Conservation (phyloP, 2,888 invertebrate genomes). For the Limenitis camilla region DNA sequence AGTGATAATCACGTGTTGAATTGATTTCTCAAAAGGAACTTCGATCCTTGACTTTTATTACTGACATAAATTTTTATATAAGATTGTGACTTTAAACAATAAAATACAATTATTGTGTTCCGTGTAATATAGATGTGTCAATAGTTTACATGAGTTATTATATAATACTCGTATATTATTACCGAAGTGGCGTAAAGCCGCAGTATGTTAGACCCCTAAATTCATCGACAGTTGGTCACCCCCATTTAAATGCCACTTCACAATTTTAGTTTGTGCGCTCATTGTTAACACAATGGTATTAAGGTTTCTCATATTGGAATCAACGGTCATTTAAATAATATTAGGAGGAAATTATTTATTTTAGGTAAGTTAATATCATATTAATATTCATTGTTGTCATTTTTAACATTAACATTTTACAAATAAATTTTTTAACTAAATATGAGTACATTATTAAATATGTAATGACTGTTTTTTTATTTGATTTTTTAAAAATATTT, state of each 20-base stretch:
- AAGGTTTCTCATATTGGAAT: conserved; percentile 51
- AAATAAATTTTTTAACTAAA: too few relatives aligned
- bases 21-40: conserved; percentile 28
- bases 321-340: conserved; percentile 17
- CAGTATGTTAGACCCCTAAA: conserved; percentile 60
- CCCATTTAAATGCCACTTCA: conserved; percentile 70
- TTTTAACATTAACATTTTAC: too few relatives aligned
- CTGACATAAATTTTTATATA: too few relatives aligned
- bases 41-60: neutral
- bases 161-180: conserved; percentile 67
- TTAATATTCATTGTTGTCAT: neutral
- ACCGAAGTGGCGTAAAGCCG: conserved; percentile 66
- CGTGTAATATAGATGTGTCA: neutral
- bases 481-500: neutral
- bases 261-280: conserved; percentile 69
- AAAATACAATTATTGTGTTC: neutral
- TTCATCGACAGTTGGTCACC: conserved; percentile 73
- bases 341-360: neutral
- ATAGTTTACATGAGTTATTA: conserved; percentile 46
- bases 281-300: conserved; percentile 51
- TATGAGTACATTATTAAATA: too few relatives aligned
- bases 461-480: too few relatives aligned
- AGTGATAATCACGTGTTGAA: conserved; percentile 62
- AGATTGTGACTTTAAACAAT: neutral
- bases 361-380: neutral